A percentile compares a stretch with the other conserved stretches of the same genome.
phyloP scores from a whole-genome alignment of 2,888 invertebrate genomes.

The Caenorhabditis afra region DNA sequence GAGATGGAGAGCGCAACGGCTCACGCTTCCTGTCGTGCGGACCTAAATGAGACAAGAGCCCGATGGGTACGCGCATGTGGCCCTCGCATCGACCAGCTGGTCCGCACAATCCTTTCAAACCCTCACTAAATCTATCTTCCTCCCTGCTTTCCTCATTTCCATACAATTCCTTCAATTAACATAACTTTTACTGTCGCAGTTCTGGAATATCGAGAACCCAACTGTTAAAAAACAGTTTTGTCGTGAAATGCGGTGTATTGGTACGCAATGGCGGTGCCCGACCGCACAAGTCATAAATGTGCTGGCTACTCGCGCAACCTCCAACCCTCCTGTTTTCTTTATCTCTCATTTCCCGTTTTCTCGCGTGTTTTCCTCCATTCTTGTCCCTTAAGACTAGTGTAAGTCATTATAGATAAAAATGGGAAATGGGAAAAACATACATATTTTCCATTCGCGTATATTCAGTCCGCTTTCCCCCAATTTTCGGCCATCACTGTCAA shows the following conservation, averaged over 20 bases:
- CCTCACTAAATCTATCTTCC: not conserved
- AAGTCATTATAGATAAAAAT: conserved; percentile 2
- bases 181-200: no score
- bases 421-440: conserved; percentile 1
- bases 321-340: no score
- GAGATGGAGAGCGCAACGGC: not conserved
- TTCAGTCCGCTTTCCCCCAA: no score
- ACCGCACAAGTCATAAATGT: conserved; percentile 48
- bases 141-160: not conserved
- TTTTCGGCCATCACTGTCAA: no score
- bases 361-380: not conserved
- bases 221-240: conserved; percentile 2
- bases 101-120: not conserved
- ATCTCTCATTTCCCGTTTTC: not conserved
- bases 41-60: not conserved
- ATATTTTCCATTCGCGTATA: conserved; percentile 11
- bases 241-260: conserved; percentile 37
- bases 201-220: not conserved
- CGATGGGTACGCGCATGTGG: not conserved
- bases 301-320: conserved; percentile 20
- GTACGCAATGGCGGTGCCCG: conserved; percentile 19
- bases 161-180: no score
- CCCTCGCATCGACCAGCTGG: not conserved
- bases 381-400: not conserved
- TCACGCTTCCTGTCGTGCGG: not conserved